Conservation (phyloP, 2,797 vertebrate species). For the Fringilla coelebs region DNA sequence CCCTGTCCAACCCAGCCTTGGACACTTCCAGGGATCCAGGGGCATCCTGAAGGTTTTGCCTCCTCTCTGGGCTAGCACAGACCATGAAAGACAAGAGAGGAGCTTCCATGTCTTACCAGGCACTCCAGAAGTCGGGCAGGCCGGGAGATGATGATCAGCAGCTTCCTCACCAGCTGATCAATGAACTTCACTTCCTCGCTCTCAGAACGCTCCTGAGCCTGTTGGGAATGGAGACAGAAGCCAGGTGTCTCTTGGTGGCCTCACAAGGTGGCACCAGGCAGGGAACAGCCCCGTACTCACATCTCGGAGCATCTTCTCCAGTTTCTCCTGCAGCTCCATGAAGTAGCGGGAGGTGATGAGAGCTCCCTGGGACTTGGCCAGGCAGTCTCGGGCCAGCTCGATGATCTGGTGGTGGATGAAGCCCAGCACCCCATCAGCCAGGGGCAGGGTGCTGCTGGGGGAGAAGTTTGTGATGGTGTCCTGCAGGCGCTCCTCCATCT, state of each 20-base stretch:
- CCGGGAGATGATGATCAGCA: slow-evolving; percentile 93
- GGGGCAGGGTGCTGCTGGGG: slow-evolving; percentile 83
- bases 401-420: slow-evolving; percentile 99
- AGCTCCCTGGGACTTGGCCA: slow-evolving; percentile 91
- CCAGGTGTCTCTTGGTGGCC: not conserved
- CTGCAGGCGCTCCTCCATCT: slow-evolving; percentile 95
- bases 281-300: slow-evolving; percentile 65
- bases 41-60: not conserved
- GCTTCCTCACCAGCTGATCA: slow-evolving; percentile 88
- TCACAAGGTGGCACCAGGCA: not conserved
- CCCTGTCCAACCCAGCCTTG: accelerated
- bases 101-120: slow-evolving; percentile 79
- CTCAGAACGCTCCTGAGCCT: slow-evolving; percentile 94
- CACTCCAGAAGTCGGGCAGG: slow-evolving; percentile 95
- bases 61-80: not conserved
- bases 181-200: slow-evolving; percentile 92
- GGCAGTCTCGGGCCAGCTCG: slow-evolving; percentile 92
- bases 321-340: slow-evolving; percentile 94
- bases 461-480: slow-evolving; percentile 87
- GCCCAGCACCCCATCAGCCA: slow-evolving; percentile 93
- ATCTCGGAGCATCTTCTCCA: slow-evolving; percentile 93
- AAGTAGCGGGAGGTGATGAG: slow-evolving; percentile 97
- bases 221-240: not conserved
- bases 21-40: not conserved
- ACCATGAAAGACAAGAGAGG: not conserved